Base-by-base conservation (phyloP, 2,113 vertebrate species). In the Poeciliopsis turrubarensis region DNA sequence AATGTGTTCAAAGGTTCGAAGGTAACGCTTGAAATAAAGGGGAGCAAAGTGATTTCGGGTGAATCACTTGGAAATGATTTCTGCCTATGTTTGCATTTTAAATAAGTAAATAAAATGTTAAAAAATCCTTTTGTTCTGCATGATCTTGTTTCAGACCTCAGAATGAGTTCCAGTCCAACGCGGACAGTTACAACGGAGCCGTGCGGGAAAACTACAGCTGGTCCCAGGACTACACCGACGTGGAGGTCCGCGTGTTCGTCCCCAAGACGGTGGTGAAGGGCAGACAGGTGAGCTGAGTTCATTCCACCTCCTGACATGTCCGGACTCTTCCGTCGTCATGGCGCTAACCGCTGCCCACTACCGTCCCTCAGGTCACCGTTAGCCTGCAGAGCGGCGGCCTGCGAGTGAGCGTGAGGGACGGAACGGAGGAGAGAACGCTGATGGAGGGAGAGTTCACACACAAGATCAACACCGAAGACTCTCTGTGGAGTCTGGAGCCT, bases 171-270 rank as follows among this genome's bases (percentile, higher is more conserved):
- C 96, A 98, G 94, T 91, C 89, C 8, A 93, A 97, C 72, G 93
- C 97, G 0, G 98, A 99, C 89, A 98, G 97, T 83, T 99, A 99
- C 90, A 99, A 99, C 0, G 98, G 98, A 7, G 97, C 98, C 0
- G 94, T 90, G 70, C 84, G 87, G 51, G 90, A 92, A 14, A 91
- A 80, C 73, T 92, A 92, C 82, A 87, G 82, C 84, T 92, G 91
- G 91, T 92, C 91, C 39, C 98, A 99, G 85, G 98, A 99, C 91
- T 99, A 96, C 93, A 95, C 93, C 0, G 98, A 99, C 77, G 84
- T 99, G 93, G 98, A 99, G 91, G 93, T 99, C 60, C 96, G 96
- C 41, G 96, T 99, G 68, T 94, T 95, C 0, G 98, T 99, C 68
- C 95, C 96, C 51, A 92, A 94, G 80, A 91, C 94, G 1, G 89